Percentiles rank a stretch among this genome's conserved stretches.
phyloP scores from a whole-genome alignment of 2,113 vertebrate genomes.

The Strix uralensis region DNA sequence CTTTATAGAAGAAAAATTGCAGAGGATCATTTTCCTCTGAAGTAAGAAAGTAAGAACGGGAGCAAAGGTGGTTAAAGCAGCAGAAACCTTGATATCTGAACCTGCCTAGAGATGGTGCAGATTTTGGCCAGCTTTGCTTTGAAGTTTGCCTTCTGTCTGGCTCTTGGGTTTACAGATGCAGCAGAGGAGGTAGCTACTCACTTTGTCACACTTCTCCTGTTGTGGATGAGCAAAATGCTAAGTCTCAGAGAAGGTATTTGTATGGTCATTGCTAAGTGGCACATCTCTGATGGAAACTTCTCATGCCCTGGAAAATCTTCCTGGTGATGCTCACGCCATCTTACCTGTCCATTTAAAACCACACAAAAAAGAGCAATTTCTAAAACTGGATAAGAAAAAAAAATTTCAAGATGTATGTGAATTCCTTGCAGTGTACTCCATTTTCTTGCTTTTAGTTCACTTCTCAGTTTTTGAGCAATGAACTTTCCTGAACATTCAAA shows the following conservation, averaged over 20 bases:
- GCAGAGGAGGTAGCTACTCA: neutral
- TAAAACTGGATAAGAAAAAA: neutral
- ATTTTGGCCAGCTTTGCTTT: neutral
- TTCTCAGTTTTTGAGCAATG: neutral
- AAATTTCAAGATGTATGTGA: neutral
- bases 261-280: neutral
- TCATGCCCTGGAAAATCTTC: neutral
- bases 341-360: neutral
- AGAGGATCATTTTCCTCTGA: neutral
- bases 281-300: neutral
- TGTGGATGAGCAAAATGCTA: neutral
- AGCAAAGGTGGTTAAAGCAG: neutral
- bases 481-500: neutral
- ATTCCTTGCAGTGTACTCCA: rapidly evolving
- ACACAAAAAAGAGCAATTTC: neutral
- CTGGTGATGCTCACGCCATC: neutral
- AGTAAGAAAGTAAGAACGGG: neutral
- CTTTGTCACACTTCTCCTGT: neutral
- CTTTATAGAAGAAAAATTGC: neutral
- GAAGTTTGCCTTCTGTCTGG: neutral
- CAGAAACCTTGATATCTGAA: neutral
- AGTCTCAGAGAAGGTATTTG: neutral
- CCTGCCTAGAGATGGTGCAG: neutral
- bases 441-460: neutral
- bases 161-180: neutral